These are phyloP conservation scores for Pluvianellus socialis DNA, from an alignment of 2,113 vertebrate genomes.

Conservation along the genomic window DNA sequence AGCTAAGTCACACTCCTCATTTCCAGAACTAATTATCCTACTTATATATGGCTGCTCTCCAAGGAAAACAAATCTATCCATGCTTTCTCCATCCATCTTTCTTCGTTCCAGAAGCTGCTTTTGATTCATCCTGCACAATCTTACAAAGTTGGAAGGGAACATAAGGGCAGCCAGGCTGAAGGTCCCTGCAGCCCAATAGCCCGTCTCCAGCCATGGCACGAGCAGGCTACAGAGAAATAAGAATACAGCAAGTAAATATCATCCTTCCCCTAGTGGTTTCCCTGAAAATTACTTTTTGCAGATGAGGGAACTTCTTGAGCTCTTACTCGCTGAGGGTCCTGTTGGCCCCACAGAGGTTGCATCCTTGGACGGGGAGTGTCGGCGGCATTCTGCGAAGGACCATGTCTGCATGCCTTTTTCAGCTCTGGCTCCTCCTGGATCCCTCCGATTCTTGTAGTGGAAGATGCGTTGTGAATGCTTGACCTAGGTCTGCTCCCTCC, in stretches of 20 bases:
- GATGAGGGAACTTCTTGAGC: background rate
- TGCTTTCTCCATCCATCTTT: background rate
- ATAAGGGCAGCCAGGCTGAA: background rate
- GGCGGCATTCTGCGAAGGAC: background rate
- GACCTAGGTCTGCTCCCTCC: background rate
- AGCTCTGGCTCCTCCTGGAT: background rate
- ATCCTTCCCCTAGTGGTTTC: background rate
- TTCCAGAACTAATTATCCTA: slow-evolving; percentile 6
- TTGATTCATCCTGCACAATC: background rate
- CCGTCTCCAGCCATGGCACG: background rate
- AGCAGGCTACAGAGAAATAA: background rate
- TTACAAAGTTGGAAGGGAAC: background rate
- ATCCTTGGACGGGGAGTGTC: background rate
- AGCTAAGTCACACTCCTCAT: background rate
- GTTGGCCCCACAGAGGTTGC: background rate
- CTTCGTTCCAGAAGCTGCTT: background rate
- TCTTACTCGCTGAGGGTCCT: background rate
- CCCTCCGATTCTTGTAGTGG: background rate
- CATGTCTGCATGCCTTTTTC: fast-evolving
- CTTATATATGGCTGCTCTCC: slow-evolving; percentile 13
- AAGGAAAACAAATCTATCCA: slow-evolving; percentile 1
- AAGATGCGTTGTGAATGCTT: fast-evolving
- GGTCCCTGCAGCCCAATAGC: background rate
- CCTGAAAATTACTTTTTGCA: background rate
- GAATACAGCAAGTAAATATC: background rate